phyloP scores from a whole-genome alignment of 2,797 vertebrate genomes.

The Echeneis naucrates region DNA sequence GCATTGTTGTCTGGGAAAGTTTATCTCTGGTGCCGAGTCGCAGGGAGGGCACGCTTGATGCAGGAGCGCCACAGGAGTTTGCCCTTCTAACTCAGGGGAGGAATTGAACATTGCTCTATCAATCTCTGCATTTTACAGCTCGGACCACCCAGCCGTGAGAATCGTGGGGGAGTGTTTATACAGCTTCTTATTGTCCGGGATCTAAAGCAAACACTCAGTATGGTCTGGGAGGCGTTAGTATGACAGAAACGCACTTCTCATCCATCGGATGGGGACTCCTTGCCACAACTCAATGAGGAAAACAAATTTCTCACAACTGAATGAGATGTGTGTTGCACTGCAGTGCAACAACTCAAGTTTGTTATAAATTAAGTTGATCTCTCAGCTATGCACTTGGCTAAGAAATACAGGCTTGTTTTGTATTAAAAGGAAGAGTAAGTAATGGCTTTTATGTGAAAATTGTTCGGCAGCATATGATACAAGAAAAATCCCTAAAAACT shows the following conservation, averaged over 20 bases:
- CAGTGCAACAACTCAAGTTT: conserved; percentile 17
- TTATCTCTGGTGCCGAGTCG: conserved; percentile 80
- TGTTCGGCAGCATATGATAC: conserved; percentile 16
- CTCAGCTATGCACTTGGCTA: conserved; percentile 2
- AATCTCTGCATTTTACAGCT: conserved; percentile 83
- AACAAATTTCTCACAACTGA: conserved; percentile 20
- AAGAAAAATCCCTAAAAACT: conserved; percentile 10
- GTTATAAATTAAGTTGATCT: conserved; percentile 27
- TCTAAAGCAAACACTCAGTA: conserved; percentile 66
- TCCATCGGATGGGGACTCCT: conserved; percentile 19
- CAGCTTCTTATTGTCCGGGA: conserved; percentile 72
- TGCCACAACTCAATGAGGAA: conserved; percentile 40
- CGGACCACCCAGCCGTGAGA: conserved; percentile 77
- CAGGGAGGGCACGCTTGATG: conserved; percentile 77
- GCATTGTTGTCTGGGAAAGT: conserved; percentile 77
- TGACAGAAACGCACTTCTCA: conserved; percentile 33
- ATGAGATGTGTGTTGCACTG: conserved; percentile 20
- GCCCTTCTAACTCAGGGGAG: conserved; percentile 81
- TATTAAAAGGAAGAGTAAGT: conserved; percentile 32
- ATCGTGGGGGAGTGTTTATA: conserved; percentile 84
- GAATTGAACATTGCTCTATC: conserved; percentile 83
- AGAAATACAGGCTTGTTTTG: conserved; percentile 20
- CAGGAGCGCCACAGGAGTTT: conserved; percentile 76
- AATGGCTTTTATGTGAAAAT: conserved; percentile 36
- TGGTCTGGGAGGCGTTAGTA: conserved; percentile 45